Evolutionary conservation across 2,797 vertebrate genomes (phyloP), one percentile per base, ranked within the genome.

Genomic region (Geotrypetes seraphini): DNA sequence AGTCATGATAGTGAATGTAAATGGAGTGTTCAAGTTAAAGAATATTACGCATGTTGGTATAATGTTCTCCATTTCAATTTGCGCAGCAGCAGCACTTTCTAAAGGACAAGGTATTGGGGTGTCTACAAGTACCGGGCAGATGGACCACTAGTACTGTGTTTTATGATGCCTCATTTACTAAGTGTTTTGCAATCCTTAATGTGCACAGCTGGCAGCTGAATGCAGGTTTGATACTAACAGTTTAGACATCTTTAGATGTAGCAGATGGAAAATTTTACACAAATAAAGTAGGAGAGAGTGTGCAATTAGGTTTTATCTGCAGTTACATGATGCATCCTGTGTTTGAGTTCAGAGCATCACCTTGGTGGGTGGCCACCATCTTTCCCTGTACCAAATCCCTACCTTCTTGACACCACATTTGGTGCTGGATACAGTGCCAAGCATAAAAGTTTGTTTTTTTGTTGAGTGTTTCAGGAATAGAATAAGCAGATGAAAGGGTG

Each of bases 231-330:
- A 83, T 83, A 81, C 82, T 80, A 85, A 84, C 79, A 83, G 82
- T 85, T 85, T 85, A 85, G 82, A 85, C 81, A 83, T 85, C 82
- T 85, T 85, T 82, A 85, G 81, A 85, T 84, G 82, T 78, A 84
- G 77, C 82, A 85, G 82, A 85, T 85, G 82, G 82, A 85, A 84
- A 84, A 84, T 84, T 84, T 85, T 85, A 84, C 82, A 85, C 82
- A 85, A 85, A 85, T 85, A 84, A 85, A 84, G 81, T 84, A 78
- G 78, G 77, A 84, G 79, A 85, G 85, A 84, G 81, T 85, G 77
- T 75, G 79, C 82, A 83, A 84, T 85, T 84, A 84, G 77, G 71
- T 75, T 82, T 78, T 76, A 81, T 81, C 77, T 79, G 69, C 74
- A 77, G 79, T 76, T 78, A 68, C 73, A 45, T 23, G 64, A 68